A percentile compares a stretch with the other conserved stretches of the same genome.
Evolutionary conservation across 2,888 invertebrate genomes (phyloP).

Genomic region (Mimumesa dahlbomi): DNA sequence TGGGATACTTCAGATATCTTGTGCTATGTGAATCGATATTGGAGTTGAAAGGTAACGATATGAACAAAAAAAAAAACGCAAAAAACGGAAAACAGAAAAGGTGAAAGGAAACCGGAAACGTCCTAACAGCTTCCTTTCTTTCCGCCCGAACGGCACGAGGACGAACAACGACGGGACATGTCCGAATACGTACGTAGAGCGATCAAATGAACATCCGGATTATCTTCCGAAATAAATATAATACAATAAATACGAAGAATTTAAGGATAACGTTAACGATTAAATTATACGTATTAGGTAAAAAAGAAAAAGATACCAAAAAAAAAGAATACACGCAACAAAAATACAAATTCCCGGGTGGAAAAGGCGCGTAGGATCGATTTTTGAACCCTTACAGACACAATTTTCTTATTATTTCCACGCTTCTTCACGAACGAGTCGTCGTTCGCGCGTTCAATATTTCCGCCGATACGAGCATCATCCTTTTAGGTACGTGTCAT

Average conservation of each 20-base stretch:
- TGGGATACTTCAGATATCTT: constrained; percentile 11
- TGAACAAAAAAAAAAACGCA: too few relatives aligned
- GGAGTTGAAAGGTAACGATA: background rate
- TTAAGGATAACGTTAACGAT: constrained; percentile 55
- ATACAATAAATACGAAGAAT: constrained; percentile 63
- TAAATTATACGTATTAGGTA: constrained; percentile 37
- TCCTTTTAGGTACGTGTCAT: too few relatives aligned
- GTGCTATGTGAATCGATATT: constrained; percentile 29
- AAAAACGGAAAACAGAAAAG: too few relatives aligned
- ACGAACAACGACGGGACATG: constrained; percentile 28
- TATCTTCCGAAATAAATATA: constrained; percentile 45
- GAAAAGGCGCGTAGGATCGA: constrained; percentile 30
- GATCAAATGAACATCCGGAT: constrained; percentile 37
- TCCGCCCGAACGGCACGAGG: constrained; percentile 20
- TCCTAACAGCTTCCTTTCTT: constrained; percentile 25
- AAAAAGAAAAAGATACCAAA: too few relatives aligned
- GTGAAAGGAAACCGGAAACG: constrained; percentile 1
- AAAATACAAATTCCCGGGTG: constrained; percentile 18
- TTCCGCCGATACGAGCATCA: too few relatives aligned
- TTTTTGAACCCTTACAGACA: background rate
- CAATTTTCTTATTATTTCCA: constrained; percentile 3
- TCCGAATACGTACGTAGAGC: constrained; percentile 44
- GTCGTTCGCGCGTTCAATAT: too few relatives aligned
- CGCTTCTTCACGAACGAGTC: too few relatives aligned
- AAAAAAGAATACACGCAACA: too few relatives aligned